Base-by-base conservation (phyloP, 1,140 invertebrate species). In the Scaptomyza montana region DNA sequence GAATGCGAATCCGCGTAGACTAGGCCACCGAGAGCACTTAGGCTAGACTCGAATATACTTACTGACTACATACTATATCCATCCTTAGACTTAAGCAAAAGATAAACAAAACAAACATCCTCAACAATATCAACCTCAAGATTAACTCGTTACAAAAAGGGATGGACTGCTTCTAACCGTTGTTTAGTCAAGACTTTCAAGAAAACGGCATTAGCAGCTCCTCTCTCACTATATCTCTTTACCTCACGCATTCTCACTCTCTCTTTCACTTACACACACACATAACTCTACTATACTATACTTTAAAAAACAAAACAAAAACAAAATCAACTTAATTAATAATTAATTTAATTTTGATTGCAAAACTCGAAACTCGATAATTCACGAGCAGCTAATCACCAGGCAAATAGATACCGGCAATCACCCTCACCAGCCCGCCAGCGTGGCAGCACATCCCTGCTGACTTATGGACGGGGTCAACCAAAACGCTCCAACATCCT, bases 391-490 rank as follows among this genome's bases (percentile, higher is more conserved):
- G 90, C 90, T 91, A 92, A 91, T 92, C 89, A 92, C 85, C 90
- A 90, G 90, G 90, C 90, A 90, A 91, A 92, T 92, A 92, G 91
- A 91, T 92, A 87, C 84, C 91, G 91, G 76, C 95, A 95, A 92
- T 94, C 94, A 72, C 93, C 94, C 53, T 95, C 94, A 93, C 94
- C 95, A 74, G 93, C 93, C 13, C 81, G 80, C 94, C 81, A 81
- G 53, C 79, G 79, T 87, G 92, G 72, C 92, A 92, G 78, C 93
- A 94, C 93, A 92, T 93, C 78, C 89, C 93, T 79, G 93, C 93
- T 92, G 92, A 73, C 90, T 33, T 75, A 77, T 30, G 61, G 87
- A 5, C 80, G 89, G 16, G 81, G 77, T 41, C 77, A 63, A 45
- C 57, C 76, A 21, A 90, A 90, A 36, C 75, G 90, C 10, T 78